Evolutionary conservation across 2,113 vertebrate genomes (phyloP).

Genomic region (Aspiorhynchus laticeps): DNA sequence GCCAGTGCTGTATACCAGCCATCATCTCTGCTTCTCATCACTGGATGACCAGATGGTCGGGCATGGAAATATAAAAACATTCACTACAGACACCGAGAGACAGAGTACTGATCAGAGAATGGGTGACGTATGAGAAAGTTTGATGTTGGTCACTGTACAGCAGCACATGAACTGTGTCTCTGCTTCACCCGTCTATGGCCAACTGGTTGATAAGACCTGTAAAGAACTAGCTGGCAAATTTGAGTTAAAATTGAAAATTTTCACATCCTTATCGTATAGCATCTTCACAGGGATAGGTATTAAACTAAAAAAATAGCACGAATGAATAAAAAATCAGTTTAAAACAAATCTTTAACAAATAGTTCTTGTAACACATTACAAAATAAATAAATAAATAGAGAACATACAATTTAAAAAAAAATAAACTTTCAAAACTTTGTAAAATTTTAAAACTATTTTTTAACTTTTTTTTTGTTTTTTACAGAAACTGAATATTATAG

Average conservation of each 20-base stretch:
- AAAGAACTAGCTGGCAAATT: not conserved
- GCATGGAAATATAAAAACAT: conserved; percentile 72
- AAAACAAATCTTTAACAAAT: too few relatives aligned
- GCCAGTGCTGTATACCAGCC: conserved; percentile 75
- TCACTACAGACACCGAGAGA: conserved; percentile 73
- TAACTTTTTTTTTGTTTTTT: too few relatives aligned
- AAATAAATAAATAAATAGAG: too few relatives aligned
- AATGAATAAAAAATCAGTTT: too few relatives aligned
- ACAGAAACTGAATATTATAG: too few relatives aligned
- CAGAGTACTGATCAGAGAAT: conserved; percentile 40
- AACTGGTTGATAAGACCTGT: not conserved
- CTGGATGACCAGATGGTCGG: conserved; percentile 56
- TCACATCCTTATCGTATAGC: not conserved
- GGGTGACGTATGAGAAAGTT: not conserved
- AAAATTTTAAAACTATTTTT: too few relatives aligned
- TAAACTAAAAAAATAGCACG: not conserved
- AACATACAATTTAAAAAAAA: too few relatives aligned
- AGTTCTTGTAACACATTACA: too few relatives aligned
- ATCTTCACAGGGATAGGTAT: not conserved
- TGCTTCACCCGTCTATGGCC: not conserved
- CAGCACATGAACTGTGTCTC: not conserved
- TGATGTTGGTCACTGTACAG: not conserved
- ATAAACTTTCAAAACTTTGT: too few relatives aligned
- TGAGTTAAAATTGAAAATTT: not conserved
- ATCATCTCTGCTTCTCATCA: conserved; percentile 66